A percentile compares a stretch with the other conserved stretches of the same genome.
Conservation (phyloP, 53 echinoderm and acorn worm species). For the Mesocentrotus franciscanus region DNA sequence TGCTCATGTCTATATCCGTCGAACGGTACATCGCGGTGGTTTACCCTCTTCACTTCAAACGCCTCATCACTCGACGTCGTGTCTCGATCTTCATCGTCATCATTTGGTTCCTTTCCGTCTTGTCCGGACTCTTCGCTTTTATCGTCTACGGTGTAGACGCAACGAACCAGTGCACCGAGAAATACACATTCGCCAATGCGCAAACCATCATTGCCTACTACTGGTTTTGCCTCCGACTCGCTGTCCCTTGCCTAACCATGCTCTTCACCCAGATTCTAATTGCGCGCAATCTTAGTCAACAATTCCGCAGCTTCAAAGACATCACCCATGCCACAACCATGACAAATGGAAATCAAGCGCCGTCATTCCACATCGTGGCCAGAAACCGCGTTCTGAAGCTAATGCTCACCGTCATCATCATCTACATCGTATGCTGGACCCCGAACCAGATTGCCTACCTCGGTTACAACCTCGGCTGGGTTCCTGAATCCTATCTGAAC, state of each 20-base stretch:
- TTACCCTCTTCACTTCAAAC: slow-evolving; percentile 52
- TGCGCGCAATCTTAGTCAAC: slow-evolving; percentile 6
- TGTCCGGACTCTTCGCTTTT: slow-evolving; percentile 21
- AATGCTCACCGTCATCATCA: slow-evolving; percentile 48
- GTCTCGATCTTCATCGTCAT: slow-evolving; percentile 37
- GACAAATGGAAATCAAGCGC: background rate
- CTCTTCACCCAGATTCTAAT: slow-evolving; percentile 47
- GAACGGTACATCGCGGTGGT: slow-evolving; percentile 41
- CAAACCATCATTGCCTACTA: slow-evolving; percentile 41
- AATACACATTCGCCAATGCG: background rate
- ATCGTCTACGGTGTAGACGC: slow-evolving; percentile 48
- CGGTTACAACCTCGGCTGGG: slow-evolving; percentile 56
- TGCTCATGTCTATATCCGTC: slow-evolving; percentile 49
- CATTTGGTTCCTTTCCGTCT: slow-evolving; percentile 15
- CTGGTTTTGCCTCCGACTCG: slow-evolving; percentile 53
- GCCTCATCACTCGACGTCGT: slow-evolving; percentile 54
- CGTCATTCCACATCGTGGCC: slow-evolving; percentile 39
- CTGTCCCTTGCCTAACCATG: slow-evolving; percentile 43
- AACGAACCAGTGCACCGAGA: slow-evolving; percentile 22
- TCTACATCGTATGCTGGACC: slow-evolving; percentile 54
- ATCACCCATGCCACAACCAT: background rate
- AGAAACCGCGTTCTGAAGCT: slow-evolving; percentile 48
- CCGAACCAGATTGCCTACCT: slow-evolving; percentile 57
- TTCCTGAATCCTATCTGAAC: slow-evolving; percentile 24
- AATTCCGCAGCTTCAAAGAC: background rate